Base-by-base conservation (phyloP, 1,140 invertebrate genomes). In the Matsumurasca onukii region DNA sequence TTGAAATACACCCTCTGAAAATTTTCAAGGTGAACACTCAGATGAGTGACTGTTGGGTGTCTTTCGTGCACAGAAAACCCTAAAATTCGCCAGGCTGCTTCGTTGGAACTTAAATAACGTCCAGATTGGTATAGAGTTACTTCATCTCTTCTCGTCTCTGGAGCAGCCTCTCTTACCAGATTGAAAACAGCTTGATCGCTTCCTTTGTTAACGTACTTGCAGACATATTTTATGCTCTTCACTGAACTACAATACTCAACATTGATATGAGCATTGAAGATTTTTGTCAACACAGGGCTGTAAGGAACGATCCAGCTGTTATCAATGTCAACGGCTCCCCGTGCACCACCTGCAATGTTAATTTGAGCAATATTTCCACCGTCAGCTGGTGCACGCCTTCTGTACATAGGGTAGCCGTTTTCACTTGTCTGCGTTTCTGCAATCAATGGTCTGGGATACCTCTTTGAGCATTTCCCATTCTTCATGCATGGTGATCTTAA, bases 191-290 rank as follows among this genome's bases (percentile, higher is more conserved):
- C 78, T 76, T 76, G 74, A 73, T 81, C 78, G 69, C 72, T 78
- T 20, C 77, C 77, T 77, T 80, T 81, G 55, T 79, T 78, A 63
- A 82, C 75, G 76, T 80, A 82, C 69, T 80, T 81, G 73, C 75
- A 76, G 68, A 76, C 73, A 67, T 78, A 77, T 70, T 77, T 76
- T 5, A 76, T 76, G 2, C 71, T 67, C 61, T 78, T 75, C 1
- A 79, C 75, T 0, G 74, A 78, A 72, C 76, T 73, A 68, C 77
- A 80, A 67, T 65, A 76, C 65, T 80, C 78, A 27, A 80, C 76
- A 65, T 80, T 80, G 20, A 77, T 74, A 67, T 80, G 78, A n/a
- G 62, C 62, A 3, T 45, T 1, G 72, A 65, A 65, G 17, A 24
- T 27, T 34, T 63, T 63, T 20, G 29, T 34, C 2, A 63, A 34